Evolutionary conservation across 92 coral and sea anemone genomes (phyloP), one percentile per base, ranked within the genome.

Genomic region (Palythoa grandis): DNA sequence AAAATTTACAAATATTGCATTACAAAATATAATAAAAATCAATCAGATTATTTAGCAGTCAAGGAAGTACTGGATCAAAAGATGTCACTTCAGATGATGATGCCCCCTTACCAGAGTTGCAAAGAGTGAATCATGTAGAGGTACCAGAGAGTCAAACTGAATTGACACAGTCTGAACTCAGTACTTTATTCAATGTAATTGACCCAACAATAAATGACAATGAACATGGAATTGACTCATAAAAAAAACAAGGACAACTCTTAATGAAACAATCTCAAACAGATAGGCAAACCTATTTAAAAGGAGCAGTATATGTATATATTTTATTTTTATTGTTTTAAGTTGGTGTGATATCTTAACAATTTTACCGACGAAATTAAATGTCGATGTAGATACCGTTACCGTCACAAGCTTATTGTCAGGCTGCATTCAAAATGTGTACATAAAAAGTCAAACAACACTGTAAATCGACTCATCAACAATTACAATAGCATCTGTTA

Each of bases 111-210:
- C 88, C 90, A 23, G 88, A 87, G 56, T 70, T 87, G 29, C 93
- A 83, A 86, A 90, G 88, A 24, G 90, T 29, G 25, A 90, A 90
- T 83, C 84, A 90, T 83, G 88, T 90, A 75, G 93, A 79, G 70
- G 58, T 90, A 35, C 93, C 93, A 69, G 82, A 57, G 39, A 47
- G 74, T 66, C 25, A 73, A 25, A 87, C 72, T 82, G 82, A 77
- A 56, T 53, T 82, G 50, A 61, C 88, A 38, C 70, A 65, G 52
- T 25, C 17, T 40, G 88, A 76, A 72, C 74, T 54, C 39, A 47
- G 23, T 57, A 37, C 72, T n/a, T 40, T 65, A 74, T 43, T 74
- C 14, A 40, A 23, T 24, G 20, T 50, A 57, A 56, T 86, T n/a
- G 40, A 86, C 74, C 83, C 83, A 40, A 25, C 78, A 40, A 58